Conservation (phyloP, 2,888 invertebrate species). For the Mylabris sibirica region DNA sequence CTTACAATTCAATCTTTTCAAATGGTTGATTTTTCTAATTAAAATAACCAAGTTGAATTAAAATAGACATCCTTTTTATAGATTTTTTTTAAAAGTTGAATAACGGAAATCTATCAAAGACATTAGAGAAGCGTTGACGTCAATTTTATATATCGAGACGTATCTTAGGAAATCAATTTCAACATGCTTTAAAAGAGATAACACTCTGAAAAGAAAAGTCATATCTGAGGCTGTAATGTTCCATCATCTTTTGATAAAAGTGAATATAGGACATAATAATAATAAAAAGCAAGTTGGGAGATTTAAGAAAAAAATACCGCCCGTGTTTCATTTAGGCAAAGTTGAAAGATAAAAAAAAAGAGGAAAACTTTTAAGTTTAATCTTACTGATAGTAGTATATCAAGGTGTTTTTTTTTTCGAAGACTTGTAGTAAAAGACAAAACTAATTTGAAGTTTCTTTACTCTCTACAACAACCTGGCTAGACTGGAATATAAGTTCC, state of each 20-base stretch:
- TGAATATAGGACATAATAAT: not conserved
- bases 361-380: not conserved
- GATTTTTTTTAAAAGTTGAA: not conserved
- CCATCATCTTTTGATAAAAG: slow-evolving; percentile 1
- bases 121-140: not conserved
- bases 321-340: not conserved
- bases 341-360: not conserved
- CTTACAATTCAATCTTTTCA: not conserved
- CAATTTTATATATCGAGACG: not conserved
- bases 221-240: not conserved
- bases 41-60: not conserved
- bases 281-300: not conserved
- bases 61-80: not conserved
- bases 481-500: not conserved
- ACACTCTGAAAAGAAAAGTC: slow-evolving; percentile 2
- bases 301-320: not conserved
- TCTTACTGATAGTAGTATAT: slow-evolving; percentile 6
- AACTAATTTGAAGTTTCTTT: slow-evolving; percentile 6
- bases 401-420: slow-evolving; percentile 7
- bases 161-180: not conserved
- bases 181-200: not conserved
- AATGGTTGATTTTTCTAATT: not conserved
- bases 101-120: not conserved
- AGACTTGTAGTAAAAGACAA: slow-evolving; percentile 2
- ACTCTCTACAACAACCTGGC: not conserved